Conservation (phyloP, 1,140 invertebrate species). For the Physella acuta region DNA sequence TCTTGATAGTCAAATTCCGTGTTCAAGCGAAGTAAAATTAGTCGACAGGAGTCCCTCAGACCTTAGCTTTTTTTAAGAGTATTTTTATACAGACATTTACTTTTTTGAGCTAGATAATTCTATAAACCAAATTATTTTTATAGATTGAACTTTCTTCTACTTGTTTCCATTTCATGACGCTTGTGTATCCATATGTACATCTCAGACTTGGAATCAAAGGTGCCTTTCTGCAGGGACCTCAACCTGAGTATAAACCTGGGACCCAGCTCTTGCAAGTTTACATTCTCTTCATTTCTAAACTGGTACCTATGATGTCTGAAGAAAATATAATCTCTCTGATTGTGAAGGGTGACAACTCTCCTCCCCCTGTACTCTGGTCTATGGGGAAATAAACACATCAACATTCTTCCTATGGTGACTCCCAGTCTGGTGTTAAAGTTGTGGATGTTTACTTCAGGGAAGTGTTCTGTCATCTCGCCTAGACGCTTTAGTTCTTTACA, state of each 20-base stretch:
- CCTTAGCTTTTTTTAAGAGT: too few species aligned
- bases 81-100: too few species aligned
- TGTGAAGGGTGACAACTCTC: slow-evolving; percentile 94
- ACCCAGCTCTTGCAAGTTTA: slow-evolving; percentile 88
- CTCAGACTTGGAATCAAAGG: slow-evolving; percentile 93
- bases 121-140: too few species aligned
- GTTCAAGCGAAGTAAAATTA: background rate
- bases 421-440: slow-evolving; percentile 95
- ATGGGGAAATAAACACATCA: slow-evolving; percentile 95
- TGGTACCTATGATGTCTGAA: slow-evolving; percentile 97
- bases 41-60: too few species aligned
- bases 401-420: slow-evolving; percentile 84
- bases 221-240: slow-evolving; percentile 90
- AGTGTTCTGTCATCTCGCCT: slow-evolving; percentile 72
- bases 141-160: slow-evolving; percentile 78
- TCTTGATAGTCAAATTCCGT: slow-evolving; percentile 12
- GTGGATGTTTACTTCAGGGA: slow-evolving; percentile 93
- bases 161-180: slow-evolving; percentile 88
- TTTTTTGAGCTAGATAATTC: too few species aligned
- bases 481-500: slow-evolving; percentile 61
- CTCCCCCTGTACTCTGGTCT: slow-evolving; percentile 91
- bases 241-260: slow-evolving; percentile 93
- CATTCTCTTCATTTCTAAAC: slow-evolving; percentile 81
- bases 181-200: slow-evolving; percentile 97
- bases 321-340: slow-evolving; percentile 98